Evolutionary conservation across 1,140 invertebrate genomes (phyloP), one percentile per base, ranked within the genome.

Genomic region (Leptinotarsa lineolata): DNA sequence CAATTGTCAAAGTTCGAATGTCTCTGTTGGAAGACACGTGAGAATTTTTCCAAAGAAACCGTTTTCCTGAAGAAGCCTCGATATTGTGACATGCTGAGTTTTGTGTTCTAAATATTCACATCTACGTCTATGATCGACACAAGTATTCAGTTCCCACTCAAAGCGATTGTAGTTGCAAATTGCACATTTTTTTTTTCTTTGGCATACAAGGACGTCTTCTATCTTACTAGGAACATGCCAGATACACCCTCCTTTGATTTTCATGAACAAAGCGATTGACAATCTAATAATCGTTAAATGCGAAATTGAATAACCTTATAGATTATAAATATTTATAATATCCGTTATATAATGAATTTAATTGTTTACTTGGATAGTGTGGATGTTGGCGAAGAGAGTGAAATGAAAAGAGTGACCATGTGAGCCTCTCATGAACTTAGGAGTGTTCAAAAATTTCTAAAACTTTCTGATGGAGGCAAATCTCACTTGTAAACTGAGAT

Each of bases 231-330:
- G 48, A 54, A 54, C 48, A 54, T 18, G 48, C n/a, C 48, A 54
- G 48, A 18, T 16, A 54, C 48, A 54, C 48, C 48, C 48, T 54
- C 48, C 15, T 54, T 54, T 8, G n/a, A 54, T 54, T 54, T 54
- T 54, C 48, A 54, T 54, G 48, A 54, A 54, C 48, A 54, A 54
- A 54, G 48, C 48, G 48, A 54, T 54, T 54, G 48, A 54, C 48
- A 54, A 54, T 54, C 48, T 54, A 54, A 54, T 54, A 54, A 54
- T 54, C 48, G 48, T 18, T 16, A 5, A 54, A 54, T 18, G 48
- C n/a, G 15, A 54, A 54, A 54, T 54, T 18, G 48, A 54, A 54
- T 54, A 54, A 54, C 48, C 48, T 54, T 54, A 54, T 54, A 54
- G 48, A 54, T 16, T 54, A 54, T 54, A 5, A n/a, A 54, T 54